Evolutionary conservation across 2,888 invertebrate species (phyloP), one percentile per base, ranked within the genome.

Genomic region (Nomada fucata): DNA sequence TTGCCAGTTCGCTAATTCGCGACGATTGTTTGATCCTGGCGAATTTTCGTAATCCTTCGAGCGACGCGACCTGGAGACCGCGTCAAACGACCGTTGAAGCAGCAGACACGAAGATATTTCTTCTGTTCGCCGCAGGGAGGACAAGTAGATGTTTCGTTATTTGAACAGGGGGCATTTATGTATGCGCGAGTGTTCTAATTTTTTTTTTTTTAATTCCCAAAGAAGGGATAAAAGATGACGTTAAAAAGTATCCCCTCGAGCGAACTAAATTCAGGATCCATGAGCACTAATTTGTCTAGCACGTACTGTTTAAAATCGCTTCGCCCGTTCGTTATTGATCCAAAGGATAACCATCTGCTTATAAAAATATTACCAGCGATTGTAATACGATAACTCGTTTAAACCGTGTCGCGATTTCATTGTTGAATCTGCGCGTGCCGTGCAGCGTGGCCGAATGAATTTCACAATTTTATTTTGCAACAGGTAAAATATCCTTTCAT

Each of bases 1-100:
- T 79, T 79, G 65, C 76, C 64, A 75, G 70, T 44, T 53, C 36
- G 71, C 76, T 86, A 83, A 87, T 88, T 87, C 83, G 59, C 76
- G 67, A 73, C 83, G 69, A 88, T 85, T 84, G 84, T 87, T 84
- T 81, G 76, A 82, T 78, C 77, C 71, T 60, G 65, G 69, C 47
- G 60, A 65, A 81, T 61, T 55, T 50, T 26, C 55, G 69, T 84
- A 74, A 84, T 80, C 76, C 84, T 74, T 72, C 64, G 65, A n/a
- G 47, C 15, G 29, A 52, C 26, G 53, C 15, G 26, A 50, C 15
- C 53, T 59, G n/a, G 20, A 47, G 59, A 26, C 20, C 42, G 36
- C 3, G 36, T 47, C 47, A 10, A 47, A 47, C 2, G 13, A 59
- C 13, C 2, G 20, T 15, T 44, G 11, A 53, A 26, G 44, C 4